These are phyloP conservation scores for Fratercula arctica DNA, from an alignment of 2,797 vertebrate species.

Conservation along the genomic window DNA sequence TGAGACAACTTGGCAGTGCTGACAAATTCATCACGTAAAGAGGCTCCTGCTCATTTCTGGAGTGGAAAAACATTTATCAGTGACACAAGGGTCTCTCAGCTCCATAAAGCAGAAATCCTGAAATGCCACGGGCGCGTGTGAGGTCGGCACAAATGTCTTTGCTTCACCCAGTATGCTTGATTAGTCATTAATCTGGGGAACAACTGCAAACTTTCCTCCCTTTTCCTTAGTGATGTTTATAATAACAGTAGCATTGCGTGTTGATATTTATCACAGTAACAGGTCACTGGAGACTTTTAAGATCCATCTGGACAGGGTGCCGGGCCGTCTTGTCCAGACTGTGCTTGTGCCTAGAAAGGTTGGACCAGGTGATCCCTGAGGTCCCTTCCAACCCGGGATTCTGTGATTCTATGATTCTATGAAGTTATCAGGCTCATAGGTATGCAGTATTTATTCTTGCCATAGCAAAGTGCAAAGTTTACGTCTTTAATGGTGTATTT, in stretches of 20 bases:
- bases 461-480: not conserved
- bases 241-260: not conserved
- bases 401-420: not conserved
- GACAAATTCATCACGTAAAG: not conserved
- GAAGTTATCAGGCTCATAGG: not conserved
- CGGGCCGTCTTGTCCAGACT: too few species aligned
- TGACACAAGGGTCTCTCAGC: not conserved
- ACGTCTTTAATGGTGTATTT: not conserved
- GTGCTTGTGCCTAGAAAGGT: too few species aligned
- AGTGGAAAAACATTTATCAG: not conserved
- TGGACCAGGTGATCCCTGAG: too few species aligned
- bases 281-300: not conserved
- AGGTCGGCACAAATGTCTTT: not conserved
- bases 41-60: not conserved
- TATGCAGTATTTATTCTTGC: not conserved
- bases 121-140: not conserved
- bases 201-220: not conserved
- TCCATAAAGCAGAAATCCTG: not conserved
- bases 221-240: not conserved
- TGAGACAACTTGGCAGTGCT: not conserved
- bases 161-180: not conserved
- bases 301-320: too few species aligned
- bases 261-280: not conserved
- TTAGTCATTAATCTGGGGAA: not conserved
- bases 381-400: too few species aligned